These are phyloP conservation scores for Beroe ovata DNA, from an alignment of 37 sponge, comb jelly and placozoan species.

Conservation along the genomic window DNA sequence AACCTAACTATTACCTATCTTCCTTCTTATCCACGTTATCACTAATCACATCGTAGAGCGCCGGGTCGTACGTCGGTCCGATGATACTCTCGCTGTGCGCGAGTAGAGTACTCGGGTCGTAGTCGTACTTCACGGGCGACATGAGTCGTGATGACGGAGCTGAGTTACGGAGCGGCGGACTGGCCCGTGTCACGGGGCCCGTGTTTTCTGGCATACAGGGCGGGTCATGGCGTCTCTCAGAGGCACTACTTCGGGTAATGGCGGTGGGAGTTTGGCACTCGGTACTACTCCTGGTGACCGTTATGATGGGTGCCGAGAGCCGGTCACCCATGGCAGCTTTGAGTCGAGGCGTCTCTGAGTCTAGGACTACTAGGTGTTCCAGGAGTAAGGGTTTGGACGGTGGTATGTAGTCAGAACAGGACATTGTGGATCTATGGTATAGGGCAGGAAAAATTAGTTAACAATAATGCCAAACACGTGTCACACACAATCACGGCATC, in stretches of 20 bases:
- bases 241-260: background rate
- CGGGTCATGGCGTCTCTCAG: background rate
- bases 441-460: background rate
- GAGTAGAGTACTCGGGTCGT: slow-evolving; percentile 21
- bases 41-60: background rate
- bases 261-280: background rate
- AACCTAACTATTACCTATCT: background rate
- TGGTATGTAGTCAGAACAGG: slow-evolving; percentile 58
- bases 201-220: background rate
- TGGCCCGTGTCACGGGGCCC: background rate
- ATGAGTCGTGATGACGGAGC: background rate
- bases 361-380: background rate
- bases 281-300: background rate
- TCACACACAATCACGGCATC: no score
- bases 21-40: background rate
- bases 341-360: background rate
- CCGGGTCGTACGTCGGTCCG: background rate
- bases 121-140: slow-evolving; percentile 26
- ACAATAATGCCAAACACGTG: no score
- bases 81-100: slow-evolving; percentile 11
- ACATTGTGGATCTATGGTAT: slow-evolving; percentile 9
- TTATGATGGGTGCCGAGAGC: background rate
- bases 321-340: background rate
- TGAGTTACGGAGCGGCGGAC: background rate
- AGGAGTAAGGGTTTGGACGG: slow-evolving; percentile 14